Evolutionary conservation across 2,113 vertebrate species (phyloP).

Genomic region (Dicerorhinus sumatrensis): DNA sequence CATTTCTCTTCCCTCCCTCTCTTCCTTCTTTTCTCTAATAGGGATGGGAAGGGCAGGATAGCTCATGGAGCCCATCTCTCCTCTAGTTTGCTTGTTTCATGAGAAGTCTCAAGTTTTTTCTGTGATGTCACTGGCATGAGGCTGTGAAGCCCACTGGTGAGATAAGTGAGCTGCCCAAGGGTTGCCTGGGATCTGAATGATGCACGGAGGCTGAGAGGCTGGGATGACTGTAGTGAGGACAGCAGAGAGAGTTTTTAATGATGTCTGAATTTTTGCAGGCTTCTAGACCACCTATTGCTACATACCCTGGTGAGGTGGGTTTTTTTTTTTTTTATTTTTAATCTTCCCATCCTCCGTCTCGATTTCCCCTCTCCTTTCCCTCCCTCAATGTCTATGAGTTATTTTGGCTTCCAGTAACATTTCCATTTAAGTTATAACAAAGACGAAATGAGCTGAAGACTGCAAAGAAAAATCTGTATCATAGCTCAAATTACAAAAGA

Average conservation of each 20-base stretch:
- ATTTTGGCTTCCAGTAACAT: conserved; percentile 1
- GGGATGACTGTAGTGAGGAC: no score
- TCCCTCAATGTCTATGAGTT: neutral
- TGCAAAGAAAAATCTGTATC: neutral
- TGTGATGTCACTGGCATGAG: neutral
- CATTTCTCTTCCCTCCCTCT: neutral
- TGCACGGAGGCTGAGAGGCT: neutral
- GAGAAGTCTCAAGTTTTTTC: neutral
- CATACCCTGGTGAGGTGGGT: neutral
- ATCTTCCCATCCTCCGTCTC: neutral
- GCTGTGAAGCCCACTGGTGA: neutral
- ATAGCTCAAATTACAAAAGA: neutral
- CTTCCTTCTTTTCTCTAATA: neutral
- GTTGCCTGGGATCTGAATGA: neutral
- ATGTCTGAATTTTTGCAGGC: neutral
- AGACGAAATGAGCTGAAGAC: neutral
- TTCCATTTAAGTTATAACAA: neutral
- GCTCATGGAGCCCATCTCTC: neutral
- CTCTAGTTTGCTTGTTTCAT: neutral
- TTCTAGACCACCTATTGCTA: neutral
- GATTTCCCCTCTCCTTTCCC: no score
- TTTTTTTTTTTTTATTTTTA: neutral
- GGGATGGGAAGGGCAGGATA: neutral
- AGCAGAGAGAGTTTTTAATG: neutral
- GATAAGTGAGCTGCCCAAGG: neutral